Base-by-base conservation (phyloP, 1,140 invertebrate species). In the Hirudo medicinalis region DNA sequence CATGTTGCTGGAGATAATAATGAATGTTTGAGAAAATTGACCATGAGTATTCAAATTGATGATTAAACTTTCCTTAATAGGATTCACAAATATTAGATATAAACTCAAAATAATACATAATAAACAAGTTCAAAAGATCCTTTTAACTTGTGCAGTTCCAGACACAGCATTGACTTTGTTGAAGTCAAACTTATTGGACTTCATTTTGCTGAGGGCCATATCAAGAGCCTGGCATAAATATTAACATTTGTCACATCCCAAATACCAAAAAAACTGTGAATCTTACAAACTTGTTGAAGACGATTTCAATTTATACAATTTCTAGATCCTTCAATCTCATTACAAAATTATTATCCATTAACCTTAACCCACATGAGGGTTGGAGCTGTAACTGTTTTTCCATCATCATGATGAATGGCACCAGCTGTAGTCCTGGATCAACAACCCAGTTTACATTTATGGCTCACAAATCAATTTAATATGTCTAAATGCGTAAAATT, bases 281-380 rank as follows among this genome's bases (percentile, higher is more conserved):
- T 22, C 2, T 67, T 20, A 29, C 20, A n/a, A 27, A 22, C 32
- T 22, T 36, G n/a, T 2, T 29, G 5, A 36, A 22, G n/a, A 27
- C 20, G 5, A 67, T 67, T 20, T n/a, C n/a, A n/a, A n/a, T n/a
- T n/a, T n/a, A n/a, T n/a, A n/a, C n/a, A n/a, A n/a, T n/a, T n/a
- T n/a, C n/a, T 22, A 22, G 29, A 2, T 67, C 25, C 3, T 40
- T 36, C 8, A 32, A 22, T n/a, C n/a, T 69, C 15, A 40, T 40
- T 15, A 40, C 5, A 0, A 69, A 49, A 49, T 49, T 49, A 49
- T 54, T 27, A 19, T 54, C 5, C 20, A 54, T 69, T 70, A 74
- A 80, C 79, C 79, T 96, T 94, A 0, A 97, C 87, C 93, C 93
- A 97, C 88, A 97, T 91, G 3, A 91, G 81, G 0, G 90, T 87